Evolutionary conservation across 2,113 vertebrate species (phyloP).

Genomic region (Prunella himalayana): DNA sequence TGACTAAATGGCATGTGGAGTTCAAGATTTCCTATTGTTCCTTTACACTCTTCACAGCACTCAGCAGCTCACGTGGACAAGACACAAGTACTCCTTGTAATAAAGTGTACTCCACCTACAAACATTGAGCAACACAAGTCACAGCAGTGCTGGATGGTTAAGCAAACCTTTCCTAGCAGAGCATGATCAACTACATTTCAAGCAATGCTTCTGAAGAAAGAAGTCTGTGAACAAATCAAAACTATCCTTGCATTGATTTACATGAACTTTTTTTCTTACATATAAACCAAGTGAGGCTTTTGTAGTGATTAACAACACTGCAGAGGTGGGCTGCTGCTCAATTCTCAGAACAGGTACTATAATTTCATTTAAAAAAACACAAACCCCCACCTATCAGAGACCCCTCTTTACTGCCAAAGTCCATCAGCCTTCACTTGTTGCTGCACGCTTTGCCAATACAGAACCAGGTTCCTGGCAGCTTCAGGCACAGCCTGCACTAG

Average conservation of each 20-base stretch:
- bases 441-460: accelerated
- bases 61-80: neutral
- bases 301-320: accelerated
- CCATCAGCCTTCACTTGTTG: accelerated
- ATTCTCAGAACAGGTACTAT: neutral
- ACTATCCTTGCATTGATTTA: neutral
- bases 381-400: accelerated
- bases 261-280: neutral
- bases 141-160: neutral
- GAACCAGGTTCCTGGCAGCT: neutral
- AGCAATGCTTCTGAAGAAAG: neutral
- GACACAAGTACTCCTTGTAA: neutral
- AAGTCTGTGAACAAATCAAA: neutral
- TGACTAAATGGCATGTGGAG: accelerated
- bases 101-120: neutral
- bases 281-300: neutral
- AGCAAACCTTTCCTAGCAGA: neutral
- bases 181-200: neutral
- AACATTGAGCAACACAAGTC: neutral
- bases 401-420: neutral
- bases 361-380: neutral
- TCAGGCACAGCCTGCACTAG: neutral
- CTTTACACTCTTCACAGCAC: neutral
- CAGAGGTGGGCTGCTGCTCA: neutral
- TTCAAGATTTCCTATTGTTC: neutral